These are phyloP conservation scores for Chloroclystis v-ata DNA, from an alignment of 2,888 invertebrate genomes.

Conservation along the genomic window DNA sequence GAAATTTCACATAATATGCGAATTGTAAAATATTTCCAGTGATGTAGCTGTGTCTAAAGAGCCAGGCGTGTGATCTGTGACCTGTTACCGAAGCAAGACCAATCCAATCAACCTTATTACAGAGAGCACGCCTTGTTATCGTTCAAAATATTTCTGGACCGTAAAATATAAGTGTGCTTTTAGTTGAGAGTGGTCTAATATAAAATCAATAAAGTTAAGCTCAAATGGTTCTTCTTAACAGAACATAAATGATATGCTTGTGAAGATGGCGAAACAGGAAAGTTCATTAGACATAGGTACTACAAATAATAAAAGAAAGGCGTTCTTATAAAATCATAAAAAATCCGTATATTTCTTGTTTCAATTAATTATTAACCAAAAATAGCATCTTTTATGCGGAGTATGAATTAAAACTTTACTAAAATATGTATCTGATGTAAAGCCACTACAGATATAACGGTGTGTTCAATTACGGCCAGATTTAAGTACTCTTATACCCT, in stretches of 20 bases:
- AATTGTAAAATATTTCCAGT: constrained; percentile 23
- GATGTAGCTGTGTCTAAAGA: constrained; percentile 35
- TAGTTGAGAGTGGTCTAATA: constrained; percentile 16
- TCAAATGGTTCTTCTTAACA: constrained; percentile 9
- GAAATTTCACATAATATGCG: not conserved
- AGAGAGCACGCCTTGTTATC: constrained; percentile 19
- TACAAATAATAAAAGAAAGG: not conserved
- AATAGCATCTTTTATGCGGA: no score
- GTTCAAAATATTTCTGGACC: constrained; percentile 18
- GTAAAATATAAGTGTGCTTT: constrained; percentile 18
- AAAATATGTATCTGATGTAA: constrained; percentile 25
- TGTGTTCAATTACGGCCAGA: constrained; percentile 60
- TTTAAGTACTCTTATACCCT: constrained; percentile 61
- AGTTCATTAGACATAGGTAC: not conserved
- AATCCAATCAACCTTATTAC: constrained; percentile 50
- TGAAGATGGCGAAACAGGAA: no score
- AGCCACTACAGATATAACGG: constrained; percentile 58
- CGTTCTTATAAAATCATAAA: no score
- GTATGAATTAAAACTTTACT: no score
- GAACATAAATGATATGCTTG: not conserved
- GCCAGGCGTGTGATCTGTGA: constrained; percentile 42
- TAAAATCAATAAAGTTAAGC: constrained; percentile 12
- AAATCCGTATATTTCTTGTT: no score
- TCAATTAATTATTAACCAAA: no score
- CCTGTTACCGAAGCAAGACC: constrained; percentile 42